Evolutionary conservation across 2,113 vertebrate genomes (phyloP).

Genomic region (Ardeotis arabs): DNA sequence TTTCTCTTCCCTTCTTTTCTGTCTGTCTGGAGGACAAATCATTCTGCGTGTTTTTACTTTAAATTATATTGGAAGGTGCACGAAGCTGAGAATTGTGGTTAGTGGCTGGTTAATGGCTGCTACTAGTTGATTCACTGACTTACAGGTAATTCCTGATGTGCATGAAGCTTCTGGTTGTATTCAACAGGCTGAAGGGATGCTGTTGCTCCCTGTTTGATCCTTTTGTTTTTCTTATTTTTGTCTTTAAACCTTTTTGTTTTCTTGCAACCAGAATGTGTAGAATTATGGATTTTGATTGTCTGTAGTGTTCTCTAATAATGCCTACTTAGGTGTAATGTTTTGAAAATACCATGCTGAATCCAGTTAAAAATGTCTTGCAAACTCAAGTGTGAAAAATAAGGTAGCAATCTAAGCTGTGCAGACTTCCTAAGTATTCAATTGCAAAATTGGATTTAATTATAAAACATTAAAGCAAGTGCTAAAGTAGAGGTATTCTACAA

Average conservation of each 20-base stretch:
- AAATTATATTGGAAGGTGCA: neutral
- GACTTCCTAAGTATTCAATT: neutral
- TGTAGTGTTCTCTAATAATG: neutral
- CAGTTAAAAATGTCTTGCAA: neutral
- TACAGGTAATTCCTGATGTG: neutral
- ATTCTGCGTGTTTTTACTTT: neutral
- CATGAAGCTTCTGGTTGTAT: neutral
- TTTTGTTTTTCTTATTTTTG: neutral
- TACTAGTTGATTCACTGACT: neutral
- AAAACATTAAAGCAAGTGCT: neutral
- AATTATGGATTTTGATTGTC: neutral
- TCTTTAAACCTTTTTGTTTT: neutral
- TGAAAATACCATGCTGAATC: neutral
- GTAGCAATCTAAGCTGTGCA: neutral
- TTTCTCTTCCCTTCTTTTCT: neutral
- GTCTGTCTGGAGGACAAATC: neutral
- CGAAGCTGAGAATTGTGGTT: neutral
- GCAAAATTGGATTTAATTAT: constrained; percentile 34
- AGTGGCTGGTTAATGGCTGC: neutral
- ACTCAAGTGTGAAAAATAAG: neutral
- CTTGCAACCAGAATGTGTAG: neutral
- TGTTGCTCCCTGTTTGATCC: neutral
- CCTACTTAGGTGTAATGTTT: neutral
- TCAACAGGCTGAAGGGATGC: neutral
- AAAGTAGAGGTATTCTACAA: neutral